Percentiles rank a stretch among this genome's conserved stretches.
phyloP scores from a whole-genome alignment of 2,888 invertebrate genomes.

The Oxycera nigricornis region DNA sequence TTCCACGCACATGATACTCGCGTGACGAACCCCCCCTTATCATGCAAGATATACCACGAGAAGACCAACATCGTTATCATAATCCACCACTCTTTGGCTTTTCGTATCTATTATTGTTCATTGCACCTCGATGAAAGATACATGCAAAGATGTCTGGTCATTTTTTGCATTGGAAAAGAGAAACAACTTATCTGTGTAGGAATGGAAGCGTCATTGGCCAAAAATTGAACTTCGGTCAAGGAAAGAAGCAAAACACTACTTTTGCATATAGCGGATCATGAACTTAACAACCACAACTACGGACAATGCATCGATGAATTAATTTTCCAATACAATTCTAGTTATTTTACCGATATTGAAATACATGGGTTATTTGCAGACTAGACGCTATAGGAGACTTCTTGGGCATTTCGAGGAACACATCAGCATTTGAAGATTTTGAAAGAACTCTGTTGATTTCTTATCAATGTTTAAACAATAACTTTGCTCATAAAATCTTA shows the following conservation, averaged over 20 bases:
- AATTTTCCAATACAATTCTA: no score
- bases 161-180: neutral
- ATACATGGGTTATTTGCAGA: no score
- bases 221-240: conserved; percentile 37
- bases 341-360: no score
- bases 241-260: conserved; percentile 6
- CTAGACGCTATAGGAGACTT: no score
- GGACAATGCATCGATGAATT: neutral
- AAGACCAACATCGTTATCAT: neutral
- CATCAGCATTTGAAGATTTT: no score
- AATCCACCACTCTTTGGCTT: neutral
- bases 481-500: no score
- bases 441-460: no score
- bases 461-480: no score
- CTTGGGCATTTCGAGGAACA: no score
- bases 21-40: conserved; percentile 13
- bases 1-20: conserved; percentile 19
- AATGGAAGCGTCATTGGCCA: conserved; percentile 13
- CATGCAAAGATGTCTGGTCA: conserved; percentile 9
- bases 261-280: neutral
- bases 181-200: neutral
- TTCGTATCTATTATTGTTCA: no score
- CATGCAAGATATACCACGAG: neutral
- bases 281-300: neutral
- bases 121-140: conserved; percentile 21